Evolutionary conservation across 2,888 invertebrate species (phyloP).

Genomic region (Meloe dianella): DNA sequence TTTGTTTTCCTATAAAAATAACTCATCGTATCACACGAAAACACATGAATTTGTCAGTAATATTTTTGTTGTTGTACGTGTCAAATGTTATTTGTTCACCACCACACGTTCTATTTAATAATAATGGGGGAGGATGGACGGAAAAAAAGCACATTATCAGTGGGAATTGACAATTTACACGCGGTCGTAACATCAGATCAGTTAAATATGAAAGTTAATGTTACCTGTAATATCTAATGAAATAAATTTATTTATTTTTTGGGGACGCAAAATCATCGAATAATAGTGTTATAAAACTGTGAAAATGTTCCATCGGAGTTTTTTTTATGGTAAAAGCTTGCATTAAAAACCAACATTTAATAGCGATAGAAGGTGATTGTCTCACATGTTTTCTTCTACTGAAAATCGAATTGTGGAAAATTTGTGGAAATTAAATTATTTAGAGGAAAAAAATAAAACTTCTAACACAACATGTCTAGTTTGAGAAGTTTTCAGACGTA

Average conservation of each 20-base stretch:
- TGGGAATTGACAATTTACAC: not conserved
- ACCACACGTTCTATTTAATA: too few relatives aligned
- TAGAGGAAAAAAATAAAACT: not conserved
- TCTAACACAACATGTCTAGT: not conserved
- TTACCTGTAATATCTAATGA: not conserved
- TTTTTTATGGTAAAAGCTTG: not conserved
- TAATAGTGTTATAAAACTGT: not conserved
- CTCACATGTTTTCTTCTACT: not conserved
- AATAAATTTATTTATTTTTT: not conserved
- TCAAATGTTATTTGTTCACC: too few relatives aligned
- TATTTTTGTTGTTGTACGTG: not conserved
- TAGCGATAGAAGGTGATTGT: not conserved
- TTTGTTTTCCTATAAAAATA: too few relatives aligned
- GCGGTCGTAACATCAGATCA: not conserved
- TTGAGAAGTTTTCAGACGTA: not conserved
- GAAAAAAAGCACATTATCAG: not conserved
- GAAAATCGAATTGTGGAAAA: not conserved
- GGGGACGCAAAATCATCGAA: not conserved
- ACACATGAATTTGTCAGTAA: not conserved
- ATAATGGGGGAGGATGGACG: too few relatives aligned
- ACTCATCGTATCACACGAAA: not conserved
- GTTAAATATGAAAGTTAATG: not conserved
- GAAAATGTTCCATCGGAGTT: not conserved
- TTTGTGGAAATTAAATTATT: not conserved
- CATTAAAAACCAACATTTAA: slow-evolving; percentile 1